Evolutionary conservation across 2,888 invertebrate genomes (phyloP).

Genomic region (Anaspis maculata): DNA sequence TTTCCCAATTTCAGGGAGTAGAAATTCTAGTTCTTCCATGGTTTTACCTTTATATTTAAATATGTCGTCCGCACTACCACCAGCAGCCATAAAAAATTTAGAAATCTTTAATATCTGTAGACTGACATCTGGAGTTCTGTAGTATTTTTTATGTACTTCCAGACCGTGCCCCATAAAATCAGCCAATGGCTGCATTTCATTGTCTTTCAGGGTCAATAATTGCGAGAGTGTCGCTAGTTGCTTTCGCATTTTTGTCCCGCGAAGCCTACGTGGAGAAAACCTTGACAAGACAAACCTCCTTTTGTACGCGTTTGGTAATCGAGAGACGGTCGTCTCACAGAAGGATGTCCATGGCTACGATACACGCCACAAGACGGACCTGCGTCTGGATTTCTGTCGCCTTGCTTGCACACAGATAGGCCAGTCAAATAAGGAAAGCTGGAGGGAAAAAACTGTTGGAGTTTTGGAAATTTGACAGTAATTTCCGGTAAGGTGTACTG

Average conservation of each 20-base stretch:
- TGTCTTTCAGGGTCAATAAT: background rate
- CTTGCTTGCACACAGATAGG: too few species aligned
- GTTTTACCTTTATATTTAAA: conserved; percentile 2
- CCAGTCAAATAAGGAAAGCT: too few species aligned
- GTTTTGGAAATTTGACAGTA: too few species aligned
- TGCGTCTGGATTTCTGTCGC: too few species aligned
- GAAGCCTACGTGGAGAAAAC: background rate
- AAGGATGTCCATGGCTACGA: too few species aligned
- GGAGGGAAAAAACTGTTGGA: too few species aligned
- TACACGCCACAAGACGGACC: too few species aligned
- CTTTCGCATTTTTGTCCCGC: background rate
- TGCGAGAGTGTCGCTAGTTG: conserved; percentile 1
- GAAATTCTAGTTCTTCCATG: background rate
- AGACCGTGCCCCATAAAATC: conserved; percentile 1
- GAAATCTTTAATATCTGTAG: background rate
- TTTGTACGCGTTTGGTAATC: too few species aligned
- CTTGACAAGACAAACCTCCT: too few species aligned
- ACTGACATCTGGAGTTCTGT: background rate
- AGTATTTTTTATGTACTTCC: conserved; percentile 1
- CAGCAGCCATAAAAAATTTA: background rate
- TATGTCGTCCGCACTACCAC: background rate
- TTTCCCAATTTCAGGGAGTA: background rate
- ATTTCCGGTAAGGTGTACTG: too few species aligned
- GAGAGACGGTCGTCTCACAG: too few species aligned
- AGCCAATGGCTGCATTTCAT: conserved; percentile 1